Base-by-base conservation (phyloP, 2,888 invertebrate genomes). In the Adelphocoris suturalis region DNA sequence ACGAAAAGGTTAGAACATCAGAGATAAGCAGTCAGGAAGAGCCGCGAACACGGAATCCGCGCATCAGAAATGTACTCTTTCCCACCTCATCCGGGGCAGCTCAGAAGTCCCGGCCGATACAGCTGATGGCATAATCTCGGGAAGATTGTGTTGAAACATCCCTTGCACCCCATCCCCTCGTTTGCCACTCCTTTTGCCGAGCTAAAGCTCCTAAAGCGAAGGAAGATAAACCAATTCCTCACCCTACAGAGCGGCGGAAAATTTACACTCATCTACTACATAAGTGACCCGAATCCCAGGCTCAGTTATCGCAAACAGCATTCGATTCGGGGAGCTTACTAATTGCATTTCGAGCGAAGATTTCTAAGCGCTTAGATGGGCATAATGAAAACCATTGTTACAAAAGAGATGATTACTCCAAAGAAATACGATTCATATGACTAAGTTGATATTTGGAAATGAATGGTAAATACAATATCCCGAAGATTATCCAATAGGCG, bases 41-140 rank as follows among this genome's bases (percentile, higher is more conserved):
- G 52, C 82, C 82, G 68, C 68, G 52, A 82, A 52, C 82, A 82
- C 82, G 82, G 82, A 82, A 82, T 82, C 82, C 82, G 82, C 82
- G 82, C 82, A 52, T 82, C 82, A 82, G 82, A 82, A 82, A 23
- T 82, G 52, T 82, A 52, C 82, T 82, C 52, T 68, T 68, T 82
- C 52, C 48, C 27, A 82, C 27, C 82, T 82, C 52, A 52, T 82
- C 52, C 82, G 52, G 23, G 23, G 52, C 52, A 78, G n/a, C 78
- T 37, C n/a, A 19, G 46, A 76, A 76, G 78, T 46, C 19, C 78
- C 78, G n/a, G 47, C 78, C 78, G 78, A 78, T 78, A 46, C 78
- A 78, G 23, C 68, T 68, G 68, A 68, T 68, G 68, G 23, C 19
- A 68, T 68, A 68, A 23, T 68, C 68, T 68, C 23, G 68, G 12